Evolutionary conservation across 2,113 vertebrate species (phyloP).

Genomic region (Eudorcas thomsonii): DNA sequence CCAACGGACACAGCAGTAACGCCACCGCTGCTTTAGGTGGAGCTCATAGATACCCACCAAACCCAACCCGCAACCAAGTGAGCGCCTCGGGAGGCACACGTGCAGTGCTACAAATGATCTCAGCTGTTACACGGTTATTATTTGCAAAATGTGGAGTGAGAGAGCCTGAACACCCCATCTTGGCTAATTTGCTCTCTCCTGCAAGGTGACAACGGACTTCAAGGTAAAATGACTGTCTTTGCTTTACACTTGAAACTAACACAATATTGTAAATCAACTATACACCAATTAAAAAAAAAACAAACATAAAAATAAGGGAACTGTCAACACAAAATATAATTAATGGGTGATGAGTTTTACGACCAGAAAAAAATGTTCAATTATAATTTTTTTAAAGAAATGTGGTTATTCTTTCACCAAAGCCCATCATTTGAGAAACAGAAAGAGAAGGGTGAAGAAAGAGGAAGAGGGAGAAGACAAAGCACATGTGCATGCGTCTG

Average conservation of each 20-base stretch:
- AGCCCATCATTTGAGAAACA: background rate
- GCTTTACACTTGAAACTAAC: background rate
- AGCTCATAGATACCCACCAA: background rate
- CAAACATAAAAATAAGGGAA: background rate
- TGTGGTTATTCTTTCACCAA: background rate
- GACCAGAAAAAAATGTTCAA: background rate
- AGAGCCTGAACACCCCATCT: background rate
- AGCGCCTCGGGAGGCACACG: rapidly evolving
- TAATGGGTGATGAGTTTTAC: background rate
- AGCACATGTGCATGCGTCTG: rapidly evolving
- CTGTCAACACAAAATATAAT: background rate
- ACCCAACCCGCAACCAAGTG: background rate
- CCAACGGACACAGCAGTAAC: background rate
- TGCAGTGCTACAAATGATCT: background rate
- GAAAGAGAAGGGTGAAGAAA: background rate
- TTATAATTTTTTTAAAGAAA: background rate
- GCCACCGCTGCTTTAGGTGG: background rate
- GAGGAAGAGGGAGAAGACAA: background rate
- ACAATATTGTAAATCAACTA: background rate
- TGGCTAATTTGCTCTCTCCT: background rate
- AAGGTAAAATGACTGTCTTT: background rate
- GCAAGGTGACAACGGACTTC: background rate
- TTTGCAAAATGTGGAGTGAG: background rate
- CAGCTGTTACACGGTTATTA: background rate
- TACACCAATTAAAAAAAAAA: background rate